A percentile compares a stretch with the other conserved stretches of the same genome.
These are phyloP conservation scores for Macrosoma leucophasiata DNA, from an alignment of 2,888 invertebrate genomes.

Conservation along the genomic window DNA sequence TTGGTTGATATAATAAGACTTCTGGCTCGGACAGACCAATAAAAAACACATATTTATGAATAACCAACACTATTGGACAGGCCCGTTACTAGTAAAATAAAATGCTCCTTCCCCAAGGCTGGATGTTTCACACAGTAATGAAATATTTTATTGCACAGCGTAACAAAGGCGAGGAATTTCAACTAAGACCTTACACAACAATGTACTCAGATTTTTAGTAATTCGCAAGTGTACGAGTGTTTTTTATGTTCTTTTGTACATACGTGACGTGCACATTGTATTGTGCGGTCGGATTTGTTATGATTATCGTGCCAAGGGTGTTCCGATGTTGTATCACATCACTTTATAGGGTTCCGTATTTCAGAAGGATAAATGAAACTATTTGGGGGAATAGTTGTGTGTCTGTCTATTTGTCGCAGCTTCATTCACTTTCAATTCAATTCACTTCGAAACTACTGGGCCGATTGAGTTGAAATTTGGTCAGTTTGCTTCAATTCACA, in stretches of 20 bases:
- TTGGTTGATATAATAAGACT: too few relatives aligned
- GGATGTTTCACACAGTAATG: conserved; percentile 58
- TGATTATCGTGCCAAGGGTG: too few relatives aligned
- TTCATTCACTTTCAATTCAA: too few relatives aligned
- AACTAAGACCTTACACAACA: conserved; percentile 50
- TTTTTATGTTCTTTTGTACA: conserved; percentile 31
- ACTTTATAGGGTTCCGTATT: not conserved
- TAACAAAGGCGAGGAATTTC: conserved; percentile 49
- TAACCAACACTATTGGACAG: too few relatives aligned
- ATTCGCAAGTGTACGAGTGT: conserved; percentile 46
- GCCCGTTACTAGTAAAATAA: too few relatives aligned
- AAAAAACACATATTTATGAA: too few relatives aligned
- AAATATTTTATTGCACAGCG: conserved; percentile 62
- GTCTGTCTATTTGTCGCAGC: too few relatives aligned
- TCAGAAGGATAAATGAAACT: not conserved
- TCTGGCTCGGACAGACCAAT: too few relatives aligned
- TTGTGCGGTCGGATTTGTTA: conserved; percentile 16
- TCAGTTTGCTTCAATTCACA: too few relatives aligned
- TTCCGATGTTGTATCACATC: conserved; percentile 1
- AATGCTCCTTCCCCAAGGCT: conserved; percentile 14
- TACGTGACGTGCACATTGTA: conserved; percentile 24
- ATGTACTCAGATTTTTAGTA: conserved; percentile 61
- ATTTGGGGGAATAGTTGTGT: too few relatives aligned
- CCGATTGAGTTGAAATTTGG: too few relatives aligned
- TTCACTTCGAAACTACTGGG: too few relatives aligned